Evolutionary conservation across 2,113 vertebrate species (phyloP), one percentile per base, ranked within the genome.

Genomic region (Hoplias malabaricus): DNA sequence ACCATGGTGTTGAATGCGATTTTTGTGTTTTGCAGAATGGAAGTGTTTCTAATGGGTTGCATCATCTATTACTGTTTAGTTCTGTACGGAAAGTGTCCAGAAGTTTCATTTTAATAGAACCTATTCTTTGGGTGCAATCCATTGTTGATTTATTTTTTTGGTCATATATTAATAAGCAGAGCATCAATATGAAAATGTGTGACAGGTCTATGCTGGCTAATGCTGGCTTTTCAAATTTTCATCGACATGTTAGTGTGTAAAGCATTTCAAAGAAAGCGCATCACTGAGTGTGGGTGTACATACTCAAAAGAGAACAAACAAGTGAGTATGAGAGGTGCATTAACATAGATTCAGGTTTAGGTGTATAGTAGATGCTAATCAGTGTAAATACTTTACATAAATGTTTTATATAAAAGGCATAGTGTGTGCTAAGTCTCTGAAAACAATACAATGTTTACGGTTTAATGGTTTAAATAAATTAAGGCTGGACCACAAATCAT

Each of bases 321-420:
- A 16, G 27, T 29, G 19, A 61, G 57, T 42, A 33, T 59, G 42
- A 21, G 57, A 66, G 46, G 23, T 75, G 46, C 46, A 54, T 75
- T 75, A 34, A 27, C n/a, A 46, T 68, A 68, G 65, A 68, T 46
- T 68, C 65, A 68, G 65, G 65, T 68, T 68, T 14, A 68, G 46
- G 23, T 69, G 53, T 36, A 77, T 69, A 57, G 36, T 57, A 57
- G 23, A 78, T 54, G 66, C 31, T 50, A 50, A 70, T 38, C 40
- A 50, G 36, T 71, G 56, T 71, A 78, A 56, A 78, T 50, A 63
- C 67, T 71, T 34, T 71, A 71, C 42, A 77, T 48, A 33, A n/a
- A 68, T 70, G 25, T 50, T 78, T 70, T 78, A 34, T 70, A 63
- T 23, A 31, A 21, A 50, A 54, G 36, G 67, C 50, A 27, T 77